Evolutionary conservation across 2,888 invertebrate genomes (phyloP).

Genomic region (Anthoptus insignis): DNA sequence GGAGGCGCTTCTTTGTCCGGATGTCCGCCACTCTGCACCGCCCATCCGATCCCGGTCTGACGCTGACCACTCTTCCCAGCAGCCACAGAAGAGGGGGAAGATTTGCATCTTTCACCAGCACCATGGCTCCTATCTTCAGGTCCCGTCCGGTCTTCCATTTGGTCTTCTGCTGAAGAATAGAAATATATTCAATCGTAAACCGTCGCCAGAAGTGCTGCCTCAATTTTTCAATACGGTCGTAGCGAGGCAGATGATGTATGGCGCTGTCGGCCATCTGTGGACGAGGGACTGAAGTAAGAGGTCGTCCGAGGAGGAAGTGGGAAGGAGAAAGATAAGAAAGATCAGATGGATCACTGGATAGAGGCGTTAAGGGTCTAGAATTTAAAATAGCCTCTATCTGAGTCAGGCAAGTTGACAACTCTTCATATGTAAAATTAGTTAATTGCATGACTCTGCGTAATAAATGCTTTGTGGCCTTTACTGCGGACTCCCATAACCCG

Average conservation of each 20-base stretch:
- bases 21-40: slow-evolving; percentile 31
- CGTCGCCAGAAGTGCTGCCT: slow-evolving; percentile 42
- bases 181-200: slow-evolving; percentile 34
- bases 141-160: slow-evolving; percentile 29
- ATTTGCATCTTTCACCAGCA: slow-evolving; percentile 28
- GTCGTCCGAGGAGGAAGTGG: slow-evolving; percentile 42
- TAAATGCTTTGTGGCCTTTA: slow-evolving; percentile 23
- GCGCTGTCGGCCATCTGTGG: slow-evolving; percentile 33
- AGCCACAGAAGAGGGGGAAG: slow-evolving; percentile 38
- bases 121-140: slow-evolving; percentile 22
- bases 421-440: slow-evolving; percentile 40
- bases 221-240: slow-evolving; percentile 33
- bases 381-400: slow-evolving; percentile 39
- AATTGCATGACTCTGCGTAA: slow-evolving; percentile 23
- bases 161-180: slow-evolving; percentile 30
- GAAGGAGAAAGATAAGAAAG: slow-evolving; percentile 36
- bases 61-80: slow-evolving; percentile 28
- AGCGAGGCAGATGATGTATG: slow-evolving; percentile 34
- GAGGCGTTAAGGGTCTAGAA: slow-evolving; percentile 24
- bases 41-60: slow-evolving; percentile 32
- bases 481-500: not conserved
- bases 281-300: slow-evolving; percentile 40
- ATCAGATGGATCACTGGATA: slow-evolving; percentile 28
- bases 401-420: slow-evolving; percentile 33
- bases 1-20: slow-evolving; percentile 13